phyloP scores from a whole-genome alignment of 2,797 vertebrate genomes.

The Poecilia velifera region DNA sequence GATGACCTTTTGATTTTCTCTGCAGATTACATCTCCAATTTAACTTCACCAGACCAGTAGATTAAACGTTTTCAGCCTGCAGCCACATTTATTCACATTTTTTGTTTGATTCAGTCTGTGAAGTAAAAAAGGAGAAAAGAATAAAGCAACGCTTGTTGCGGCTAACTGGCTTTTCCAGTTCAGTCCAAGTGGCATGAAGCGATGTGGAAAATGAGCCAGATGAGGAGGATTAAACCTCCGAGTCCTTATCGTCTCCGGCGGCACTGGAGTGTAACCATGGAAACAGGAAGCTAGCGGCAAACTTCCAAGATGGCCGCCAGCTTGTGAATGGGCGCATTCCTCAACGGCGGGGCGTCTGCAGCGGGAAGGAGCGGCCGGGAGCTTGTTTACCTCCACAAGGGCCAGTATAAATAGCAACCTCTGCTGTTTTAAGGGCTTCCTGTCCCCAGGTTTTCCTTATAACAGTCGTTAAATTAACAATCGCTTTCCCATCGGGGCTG shows the following conservation, averaged over 20 bases:
- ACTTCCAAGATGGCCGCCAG: constrained; percentile 83
- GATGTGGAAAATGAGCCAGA: constrained; percentile 74
- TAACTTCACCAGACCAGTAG: constrained; percentile 32
- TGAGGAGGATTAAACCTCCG: constrained; percentile 69
- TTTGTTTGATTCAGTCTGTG: constrained; percentile 23
- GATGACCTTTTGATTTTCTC: constrained; percentile 68
- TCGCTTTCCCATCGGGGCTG: constrained; percentile 68
- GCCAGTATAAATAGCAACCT: constrained; percentile 85
- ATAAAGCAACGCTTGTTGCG: constrained; percentile 38
- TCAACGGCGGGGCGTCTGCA: constrained; percentile 75
- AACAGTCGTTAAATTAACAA: constrained; percentile 85
- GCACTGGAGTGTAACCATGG: constrained; percentile 76
- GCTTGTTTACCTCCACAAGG: constrained; percentile 81
- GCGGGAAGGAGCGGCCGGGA: constrained; percentile 59
- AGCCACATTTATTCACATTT: constrained; percentile 20
- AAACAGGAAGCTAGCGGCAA: constrained; percentile 82
- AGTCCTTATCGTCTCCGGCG: constrained; percentile 67
- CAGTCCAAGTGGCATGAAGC: constrained; percentile 63
- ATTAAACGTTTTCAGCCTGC: constrained; percentile 29
- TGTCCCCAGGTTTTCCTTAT: constrained; percentile 83
- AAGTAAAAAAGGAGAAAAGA: constrained; percentile 2
- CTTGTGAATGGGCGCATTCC: constrained; percentile 86
- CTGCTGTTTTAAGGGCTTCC: constrained; percentile 86
- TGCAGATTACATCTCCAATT: constrained; percentile 48
- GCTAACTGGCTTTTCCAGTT: constrained; percentile 58